Evolutionary conservation across 2,888 invertebrate species (phyloP).

Genomic region (Chrysopilus asiliformis): DNA sequence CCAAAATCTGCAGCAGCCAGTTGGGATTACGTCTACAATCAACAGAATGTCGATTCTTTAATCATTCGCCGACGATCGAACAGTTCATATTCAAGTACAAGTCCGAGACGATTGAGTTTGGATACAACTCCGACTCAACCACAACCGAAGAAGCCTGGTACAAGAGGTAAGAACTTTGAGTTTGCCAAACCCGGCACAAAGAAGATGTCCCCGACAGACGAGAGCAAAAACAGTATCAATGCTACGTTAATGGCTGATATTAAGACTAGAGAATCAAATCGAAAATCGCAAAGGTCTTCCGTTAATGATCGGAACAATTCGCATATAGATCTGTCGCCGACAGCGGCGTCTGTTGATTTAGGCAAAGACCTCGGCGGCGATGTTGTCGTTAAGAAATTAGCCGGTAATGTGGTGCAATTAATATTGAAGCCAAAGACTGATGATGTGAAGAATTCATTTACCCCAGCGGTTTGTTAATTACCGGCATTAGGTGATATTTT

Average conservation of each 20-base stretch:
- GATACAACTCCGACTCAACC: conserved; percentile 26
- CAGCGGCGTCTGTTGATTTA: conserved; percentile 3
- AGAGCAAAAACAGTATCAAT: conserved; percentile 13
- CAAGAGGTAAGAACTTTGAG: conserved; percentile 23
- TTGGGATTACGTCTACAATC: conserved; percentile 47
- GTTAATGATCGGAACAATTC: conserved; percentile 1
- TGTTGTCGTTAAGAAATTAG: conserved; percentile 18
- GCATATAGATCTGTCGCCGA: no score
- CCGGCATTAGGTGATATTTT: background rate
- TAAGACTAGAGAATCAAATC: background rate
- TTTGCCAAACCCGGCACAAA: conserved; percentile 32
- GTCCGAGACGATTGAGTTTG: conserved; percentile 46
- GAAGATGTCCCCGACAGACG: conserved; percentile 10
- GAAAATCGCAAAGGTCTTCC: conserved; percentile 9
- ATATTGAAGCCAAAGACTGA: conserved; percentile 44
- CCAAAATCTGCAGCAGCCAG: conserved; percentile 22
- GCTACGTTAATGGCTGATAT: conserved; percentile 13
- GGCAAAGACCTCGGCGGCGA: conserved; percentile 2
- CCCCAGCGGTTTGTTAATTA: background rate
- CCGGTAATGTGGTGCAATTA: conserved; percentile 45
- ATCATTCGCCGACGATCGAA: conserved; percentile 73
- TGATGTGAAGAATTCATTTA: background rate
- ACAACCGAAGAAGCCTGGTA: conserved; percentile 19
- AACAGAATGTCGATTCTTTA: conserved; percentile 57
- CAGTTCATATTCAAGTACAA: conserved; percentile 65